Conservation (phyloP, 2,888 invertebrate species). For the Cephus rjabovi region DNA sequence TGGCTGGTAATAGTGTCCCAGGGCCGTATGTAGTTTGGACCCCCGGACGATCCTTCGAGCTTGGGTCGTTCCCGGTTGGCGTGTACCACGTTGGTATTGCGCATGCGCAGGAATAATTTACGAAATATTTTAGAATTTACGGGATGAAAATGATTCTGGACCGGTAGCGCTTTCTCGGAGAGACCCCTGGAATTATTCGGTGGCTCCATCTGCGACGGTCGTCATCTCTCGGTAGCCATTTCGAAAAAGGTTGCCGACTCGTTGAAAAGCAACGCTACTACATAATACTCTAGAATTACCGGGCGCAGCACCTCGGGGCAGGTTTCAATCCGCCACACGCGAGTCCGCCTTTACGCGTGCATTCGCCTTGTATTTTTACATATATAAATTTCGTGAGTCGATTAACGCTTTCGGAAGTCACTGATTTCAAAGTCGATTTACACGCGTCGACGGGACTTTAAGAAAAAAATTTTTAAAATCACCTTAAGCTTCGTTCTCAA, state of each 20-base stretch:
- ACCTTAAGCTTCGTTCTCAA: background rate
- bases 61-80: background rate
- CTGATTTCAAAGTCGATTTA: background rate
- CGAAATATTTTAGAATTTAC: too few species aligned
- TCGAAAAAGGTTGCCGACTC: background rate
- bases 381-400: background rate
- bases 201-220: conserved; percentile 1
- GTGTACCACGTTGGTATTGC: background rate
- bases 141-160: background rate
- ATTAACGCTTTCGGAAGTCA: background rate
- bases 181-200: background rate
- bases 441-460: background rate
- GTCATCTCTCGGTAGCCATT: background rate
- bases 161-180: background rate
- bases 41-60: background rate
- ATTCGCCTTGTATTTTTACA: background rate
- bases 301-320: conserved; percentile 47
- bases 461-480: background rate
- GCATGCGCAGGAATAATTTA: background rate
- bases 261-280: conserved; percentile 35
- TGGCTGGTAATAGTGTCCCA: background rate
- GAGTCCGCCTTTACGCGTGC: conserved; percentile 1
- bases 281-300: conserved; percentile 55
- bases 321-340: conserved; percentile 29
- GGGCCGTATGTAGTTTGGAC: background rate